phyloP scores from a whole-genome alignment of 2,888 invertebrate species.

The Eupeodes luniger region DNA sequence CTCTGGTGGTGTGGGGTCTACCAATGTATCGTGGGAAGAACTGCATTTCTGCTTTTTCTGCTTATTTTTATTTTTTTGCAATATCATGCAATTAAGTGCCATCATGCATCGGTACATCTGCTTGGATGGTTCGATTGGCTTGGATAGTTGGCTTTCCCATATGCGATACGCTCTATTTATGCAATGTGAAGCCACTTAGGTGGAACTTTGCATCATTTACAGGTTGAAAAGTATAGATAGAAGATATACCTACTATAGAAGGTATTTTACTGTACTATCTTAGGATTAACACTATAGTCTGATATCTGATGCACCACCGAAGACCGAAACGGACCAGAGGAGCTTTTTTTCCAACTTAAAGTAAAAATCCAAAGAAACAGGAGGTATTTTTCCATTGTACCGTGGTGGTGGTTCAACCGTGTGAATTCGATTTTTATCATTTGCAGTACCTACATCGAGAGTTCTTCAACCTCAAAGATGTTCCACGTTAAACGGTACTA shows the following conservation, averaged over 20 bases:
- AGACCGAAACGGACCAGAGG: neutral
- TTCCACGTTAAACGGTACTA: neutral
- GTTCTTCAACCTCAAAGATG: neutral
- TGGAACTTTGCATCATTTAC: conserved; percentile 68
- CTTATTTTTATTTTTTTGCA: conserved; percentile 7
- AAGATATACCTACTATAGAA: neutral
- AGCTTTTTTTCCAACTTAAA: neutral
- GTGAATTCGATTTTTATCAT: conserved; percentile 63
- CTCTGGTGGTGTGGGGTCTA: conserved; percentile 19
- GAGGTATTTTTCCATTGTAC: conserved; percentile 34
- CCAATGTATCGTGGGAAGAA: conserved; percentile 63
- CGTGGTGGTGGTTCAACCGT: conserved; percentile 25
- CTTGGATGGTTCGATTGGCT: conserved; percentile 4
- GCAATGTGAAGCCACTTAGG: conserved; percentile 58
- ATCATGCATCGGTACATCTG: conserved; percentile 62
- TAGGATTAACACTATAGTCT: neutral
- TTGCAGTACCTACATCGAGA: neutral
- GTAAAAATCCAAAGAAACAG: neutral
- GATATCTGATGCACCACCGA: neutral
- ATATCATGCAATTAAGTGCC: conserved; percentile 39
- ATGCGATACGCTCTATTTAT: conserved; percentile 69
- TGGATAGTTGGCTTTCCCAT: conserved; percentile 45
- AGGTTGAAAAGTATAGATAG: conserved; percentile 36
- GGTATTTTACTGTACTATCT: conserved; percentile 29
- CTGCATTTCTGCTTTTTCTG: neutral